Conservation (phyloP, 2,797 vertebrate genomes). For the Rhadinocentrus ornatus region DNA sequence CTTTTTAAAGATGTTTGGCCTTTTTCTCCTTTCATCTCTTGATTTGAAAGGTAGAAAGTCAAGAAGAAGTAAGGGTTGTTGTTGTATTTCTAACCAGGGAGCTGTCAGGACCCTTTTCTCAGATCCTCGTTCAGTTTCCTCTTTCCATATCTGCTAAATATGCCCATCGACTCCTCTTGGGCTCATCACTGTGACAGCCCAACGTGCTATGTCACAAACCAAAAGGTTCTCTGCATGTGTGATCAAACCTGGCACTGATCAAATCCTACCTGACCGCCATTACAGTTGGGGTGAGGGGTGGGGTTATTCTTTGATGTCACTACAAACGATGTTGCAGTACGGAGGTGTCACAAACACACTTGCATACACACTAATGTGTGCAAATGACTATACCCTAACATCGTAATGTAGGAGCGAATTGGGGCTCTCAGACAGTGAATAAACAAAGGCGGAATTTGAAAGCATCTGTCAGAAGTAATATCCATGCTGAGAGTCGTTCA, state of each 20-base stretch:
- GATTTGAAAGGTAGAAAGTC: slow-evolving; percentile 46
- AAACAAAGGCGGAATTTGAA: slow-evolving; percentile 72
- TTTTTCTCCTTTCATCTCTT: slow-evolving; percentile 30
- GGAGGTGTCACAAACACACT: slow-evolving; percentile 69
- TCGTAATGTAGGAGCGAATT: slow-evolving; percentile 59
- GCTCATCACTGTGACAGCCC: slow-evolving; percentile 76
- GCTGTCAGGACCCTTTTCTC: slow-evolving; percentile 72
- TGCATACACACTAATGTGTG: slow-evolving; percentile 49
- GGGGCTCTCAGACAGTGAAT: slow-evolving; percentile 62
- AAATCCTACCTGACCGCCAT: slow-evolving; percentile 79
- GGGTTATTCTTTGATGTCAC: slow-evolving; percentile 81
- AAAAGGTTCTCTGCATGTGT: slow-evolving; percentile 74
- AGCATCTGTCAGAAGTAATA: slow-evolving; percentile 75
- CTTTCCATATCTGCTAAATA: slow-evolving; percentile 62
- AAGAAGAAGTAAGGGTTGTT: slow-evolving; percentile 46
- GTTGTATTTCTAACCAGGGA: slow-evolving; percentile 53
- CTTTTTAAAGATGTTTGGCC: slow-evolving; percentile 47
- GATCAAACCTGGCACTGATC: slow-evolving; percentile 84
- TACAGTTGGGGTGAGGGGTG: slow-evolving; percentile 49
- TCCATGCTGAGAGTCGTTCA: slow-evolving; percentile 30
- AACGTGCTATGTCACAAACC: slow-evolving; percentile 76
- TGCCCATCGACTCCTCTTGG: slow-evolving; percentile 68
- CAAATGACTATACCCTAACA: slow-evolving; percentile 51
- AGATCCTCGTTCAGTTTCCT: slow-evolving; percentile 70
- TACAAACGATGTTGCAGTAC: slow-evolving; percentile 79